Base-by-base conservation (phyloP, 1,140 invertebrate species). In the Listronotus oregonensis region DNA sequence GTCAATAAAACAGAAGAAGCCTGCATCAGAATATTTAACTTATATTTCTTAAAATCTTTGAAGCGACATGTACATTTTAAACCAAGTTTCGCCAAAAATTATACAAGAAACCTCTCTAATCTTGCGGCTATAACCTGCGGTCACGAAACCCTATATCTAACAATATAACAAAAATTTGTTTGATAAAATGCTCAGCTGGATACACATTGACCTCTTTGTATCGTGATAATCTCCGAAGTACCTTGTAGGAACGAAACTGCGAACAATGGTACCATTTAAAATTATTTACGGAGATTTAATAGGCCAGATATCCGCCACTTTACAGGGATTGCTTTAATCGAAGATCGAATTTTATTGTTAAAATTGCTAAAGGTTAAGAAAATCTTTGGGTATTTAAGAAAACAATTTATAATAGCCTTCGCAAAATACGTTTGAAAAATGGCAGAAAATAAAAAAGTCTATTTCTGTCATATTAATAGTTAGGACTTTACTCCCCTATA, bases 161-260 rank as follows among this genome's bases (percentile, higher is more conserved):
- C 62, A 43, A 51, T 56, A 27, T 40, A 57, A 64, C 42, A 56
- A 64, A 65, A 49, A 61, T 18, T 52, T 58, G 34, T 65, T 55
- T 56, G 51, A 64, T 64, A 64, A 40, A 56, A 31, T 46, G 54
- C 63, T 43, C 63, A 65, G 54, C 63, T 65, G 63, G 63, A 58
- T 65, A 65, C 46, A 65, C 63, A 65, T 58, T 65, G 63, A 65
- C 63, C 63, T 58, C 63, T 65, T 65, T 65, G 63, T 65, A 50
- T 34, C 21, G 54, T 43, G 15, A 21, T 65, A 65, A 65, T 65
- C 63, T 65, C 18, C 55, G 54, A 58, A 64, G 61, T 64, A 64
- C 60, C 60, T 63, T 52, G 52, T 55, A 56, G 42, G 7, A 64
- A 56, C 31, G 52, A 49, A 64, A 56, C 61, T 27, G 55, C 55